Conservation (phyloP, 2,797 vertebrate genomes). For the Sebastes dallii region DNA sequence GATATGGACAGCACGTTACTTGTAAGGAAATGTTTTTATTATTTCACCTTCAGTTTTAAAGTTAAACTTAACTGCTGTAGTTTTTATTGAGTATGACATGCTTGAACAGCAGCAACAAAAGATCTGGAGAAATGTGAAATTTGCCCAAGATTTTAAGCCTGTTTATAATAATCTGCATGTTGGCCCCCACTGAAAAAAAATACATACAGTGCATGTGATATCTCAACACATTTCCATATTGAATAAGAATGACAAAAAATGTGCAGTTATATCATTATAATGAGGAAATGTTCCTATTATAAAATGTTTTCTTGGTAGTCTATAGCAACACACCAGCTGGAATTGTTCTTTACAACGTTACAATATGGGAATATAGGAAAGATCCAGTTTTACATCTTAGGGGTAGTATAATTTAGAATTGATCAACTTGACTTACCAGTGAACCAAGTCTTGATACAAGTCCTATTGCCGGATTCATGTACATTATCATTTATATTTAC, state of each 20-base stretch:
- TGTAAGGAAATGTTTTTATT: not conserved
- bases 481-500: not conserved
- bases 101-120: not conserved
- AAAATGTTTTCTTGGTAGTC: not conserved
- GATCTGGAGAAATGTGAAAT: not conserved
- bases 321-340: not conserved
- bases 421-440: not conserved
- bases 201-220: not conserved
- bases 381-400: not conserved
- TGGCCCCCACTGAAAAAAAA: not conserved
- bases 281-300: not conserved
- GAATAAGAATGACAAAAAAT: not conserved
- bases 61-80: not conserved
- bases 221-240: not conserved
- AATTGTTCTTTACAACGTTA: not conserved
- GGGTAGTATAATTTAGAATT: not conserved
- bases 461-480: not conserved
- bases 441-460: not conserved
- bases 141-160: not conserved
- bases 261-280: not conserved
- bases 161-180: not conserved
- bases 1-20: not conserved
- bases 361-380: not conserved
- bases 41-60: not conserved
- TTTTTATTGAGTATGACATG: not conserved